Base-by-base conservation (phyloP, 2,113 vertebrate genomes). In the Ceyx margarethae region DNA sequence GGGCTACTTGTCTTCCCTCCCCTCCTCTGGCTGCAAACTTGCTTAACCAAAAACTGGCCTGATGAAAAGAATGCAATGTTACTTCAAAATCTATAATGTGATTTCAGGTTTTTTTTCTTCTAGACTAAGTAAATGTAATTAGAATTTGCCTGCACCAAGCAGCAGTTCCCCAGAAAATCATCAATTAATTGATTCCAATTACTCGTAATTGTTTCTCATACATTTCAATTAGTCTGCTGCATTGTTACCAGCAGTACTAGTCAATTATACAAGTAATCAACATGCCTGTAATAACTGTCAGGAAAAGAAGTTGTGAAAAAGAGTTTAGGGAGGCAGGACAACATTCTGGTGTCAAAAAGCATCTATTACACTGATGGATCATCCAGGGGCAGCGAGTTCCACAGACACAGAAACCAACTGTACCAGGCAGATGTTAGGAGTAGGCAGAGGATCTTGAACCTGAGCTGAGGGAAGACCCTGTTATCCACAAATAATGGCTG, bases 111-210 rank as follows among this genome's bases (percentile, higher is more conserved):
- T 83, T 77, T 76, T 33, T 67, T 83, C 74, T 76, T 76, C 80
- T 45, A 50, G 78, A 0, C 94, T 48, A 21, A 61, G 91, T 79
- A 83, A 66, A 45, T 19, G 76, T 84, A 90, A 95, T 96, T 85
- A 96, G 94, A 95, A 83, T 95, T 97, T 78, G 92, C 85, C 68
- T 29, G 40, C 75, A 33, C 33, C 75, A 92, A 86, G 95, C 81
- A 65, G 92, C 21, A 1, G 91, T 81, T 95, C 91, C 79, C 53
- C 62, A 93, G 97, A 97, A 98, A 97, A 97, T 96, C 93, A 85
- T 96, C 94, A 95, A 97, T 97, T 97, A 97, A 97, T 98, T 97
- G 97, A 97, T 97, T 96, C 96, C 96, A 97, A 96, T 97, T 97
- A 97, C 96, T 87, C 15, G 45, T 97, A 97, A 97, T 97, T 97